Percentiles rank a stretch among this genome's conserved stretches.
Evolutionary conservation across 2,797 vertebrate species (phyloP).

Genomic region (Euthynnus affinis): DNA sequence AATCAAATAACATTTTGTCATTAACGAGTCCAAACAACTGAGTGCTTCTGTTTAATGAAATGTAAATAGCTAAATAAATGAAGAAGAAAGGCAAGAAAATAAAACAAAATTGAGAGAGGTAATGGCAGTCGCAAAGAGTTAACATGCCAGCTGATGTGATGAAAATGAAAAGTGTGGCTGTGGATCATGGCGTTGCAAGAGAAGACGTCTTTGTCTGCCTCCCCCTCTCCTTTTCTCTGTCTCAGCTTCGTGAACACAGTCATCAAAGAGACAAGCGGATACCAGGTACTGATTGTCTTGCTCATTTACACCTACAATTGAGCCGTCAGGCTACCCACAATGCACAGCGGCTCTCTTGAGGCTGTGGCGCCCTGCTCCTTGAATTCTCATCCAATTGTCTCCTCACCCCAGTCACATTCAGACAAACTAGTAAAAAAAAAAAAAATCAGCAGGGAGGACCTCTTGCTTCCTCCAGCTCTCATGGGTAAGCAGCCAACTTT

Average conservation of each 20-base stretch:
- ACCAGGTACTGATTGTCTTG: constrained; percentile 43
- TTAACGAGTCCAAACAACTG: constrained; percentile 44
- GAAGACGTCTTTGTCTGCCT: background rate
- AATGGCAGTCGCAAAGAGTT: constrained; percentile 21
- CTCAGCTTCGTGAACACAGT: constrained; percentile 43
- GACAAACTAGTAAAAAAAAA: constrained; percentile 12
- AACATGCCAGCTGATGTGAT: constrained; percentile 62
- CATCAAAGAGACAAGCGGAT: constrained; percentile 53
- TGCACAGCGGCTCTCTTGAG: constrained; percentile 50
- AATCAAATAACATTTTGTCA: constrained; percentile 48
- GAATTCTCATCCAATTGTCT: constrained; percentile 47
- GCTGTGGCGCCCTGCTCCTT: constrained; percentile 25
- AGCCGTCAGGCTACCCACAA: constrained; percentile 70
- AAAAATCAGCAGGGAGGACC: constrained; percentile 21
- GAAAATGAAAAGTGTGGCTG: constrained; percentile 31
- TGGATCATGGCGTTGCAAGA: constrained; percentile 29
- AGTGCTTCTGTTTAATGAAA: constrained; percentile 44
- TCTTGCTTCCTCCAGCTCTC: constrained; percentile 30
- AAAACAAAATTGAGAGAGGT: constrained; percentile 35
- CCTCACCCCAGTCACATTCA: constrained; percentile 30
- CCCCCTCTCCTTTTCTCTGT: background rate
- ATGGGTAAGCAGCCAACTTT: constrained; percentile 44
- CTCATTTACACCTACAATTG: constrained; percentile 63
- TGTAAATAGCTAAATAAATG: constrained; percentile 52
- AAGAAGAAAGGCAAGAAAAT: constrained; percentile 21